Conservation (phyloP, 1,140 invertebrate genomes). For the Lucilia cuprina region DNA sequence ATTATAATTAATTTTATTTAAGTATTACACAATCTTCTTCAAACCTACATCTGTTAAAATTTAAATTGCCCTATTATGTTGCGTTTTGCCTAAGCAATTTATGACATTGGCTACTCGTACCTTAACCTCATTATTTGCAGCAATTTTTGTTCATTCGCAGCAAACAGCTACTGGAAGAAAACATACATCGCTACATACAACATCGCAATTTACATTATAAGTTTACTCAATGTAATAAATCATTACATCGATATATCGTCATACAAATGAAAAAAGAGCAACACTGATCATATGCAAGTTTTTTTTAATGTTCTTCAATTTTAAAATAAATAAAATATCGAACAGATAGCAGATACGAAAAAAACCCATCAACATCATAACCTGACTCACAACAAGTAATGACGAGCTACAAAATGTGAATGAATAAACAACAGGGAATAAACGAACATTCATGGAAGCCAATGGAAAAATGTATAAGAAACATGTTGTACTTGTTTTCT, state of each 20-base stretch:
- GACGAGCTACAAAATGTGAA: no score
- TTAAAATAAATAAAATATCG: not conserved
- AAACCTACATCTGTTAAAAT: no score
- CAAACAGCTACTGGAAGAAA: not conserved
- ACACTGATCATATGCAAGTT: not conserved
- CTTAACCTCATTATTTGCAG: conserved; percentile 15
- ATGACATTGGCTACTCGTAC: not conserved
- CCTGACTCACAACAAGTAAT: not conserved
- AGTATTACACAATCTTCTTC: no score
- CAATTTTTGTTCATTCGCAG: not conserved
- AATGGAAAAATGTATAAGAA: not conserved
- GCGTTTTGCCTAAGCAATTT: not conserved
- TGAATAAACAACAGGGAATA: not conserved
- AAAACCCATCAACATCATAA: not conserved
- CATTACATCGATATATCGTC: conserved; percentile 19
- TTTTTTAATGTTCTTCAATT: not conserved
- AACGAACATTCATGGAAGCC: not conserved
- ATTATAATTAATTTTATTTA: no score
- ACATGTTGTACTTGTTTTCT: conserved; percentile 23
- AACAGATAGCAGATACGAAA: not conserved
- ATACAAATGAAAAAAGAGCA: not conserved
- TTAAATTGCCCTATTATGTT: no score
- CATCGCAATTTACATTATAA: not conserved
- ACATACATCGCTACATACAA: not conserved
- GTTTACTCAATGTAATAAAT: conserved; percentile 3